Evolutionary conservation across 2,113 vertebrate species (phyloP), one percentile per base, ranked within the genome.

Genomic region (Agapornis roseicollis): DNA sequence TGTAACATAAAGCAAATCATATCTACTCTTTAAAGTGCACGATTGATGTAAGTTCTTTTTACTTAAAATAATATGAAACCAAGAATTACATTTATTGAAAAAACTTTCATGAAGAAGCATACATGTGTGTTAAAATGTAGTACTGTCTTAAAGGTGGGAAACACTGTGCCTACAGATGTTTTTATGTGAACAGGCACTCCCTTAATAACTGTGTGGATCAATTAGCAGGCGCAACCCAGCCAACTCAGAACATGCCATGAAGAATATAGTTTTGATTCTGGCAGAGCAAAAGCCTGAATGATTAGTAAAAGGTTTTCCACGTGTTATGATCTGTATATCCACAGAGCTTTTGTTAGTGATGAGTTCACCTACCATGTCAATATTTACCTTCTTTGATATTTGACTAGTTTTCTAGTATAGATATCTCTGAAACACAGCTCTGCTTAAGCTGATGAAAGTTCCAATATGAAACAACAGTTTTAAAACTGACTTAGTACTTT

Each of bases 301-400:
- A 89, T 84, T 95, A 97, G 95, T 91, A 84, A 90, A 84, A 93
- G 42, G 18, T 92, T 97, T 97, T 96, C 15, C 44, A 77, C 66
- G 89, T 96, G 91, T 95, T 91, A 97, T 96, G 90, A 96, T 93
- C 90, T 92, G 68, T 93, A 90, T 85, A 91, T 94, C 84, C 88
- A 92, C 74, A 90, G 77, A 94, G 82, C 82, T 97, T 96, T 93
- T 1, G 5, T 92, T 92, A 95, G 80, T 96, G 85, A 76, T 90
- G 84, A 92, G 96, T 96, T 97, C 68, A 89, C 70, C 76, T 92
- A 90, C 78, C 82, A 85, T 70, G 80, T 90, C 74, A 60, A 84
- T 96, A 95, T 91, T 96, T 82, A 90, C 74, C 11, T 66, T 77
- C 90, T 97, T 96, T 96, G 88, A 94, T 95, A 84, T 84, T 66